phyloP scores from a whole-genome alignment of 2,113 vertebrate species.

The Sinocyclocheilus maitianheensis region DNA sequence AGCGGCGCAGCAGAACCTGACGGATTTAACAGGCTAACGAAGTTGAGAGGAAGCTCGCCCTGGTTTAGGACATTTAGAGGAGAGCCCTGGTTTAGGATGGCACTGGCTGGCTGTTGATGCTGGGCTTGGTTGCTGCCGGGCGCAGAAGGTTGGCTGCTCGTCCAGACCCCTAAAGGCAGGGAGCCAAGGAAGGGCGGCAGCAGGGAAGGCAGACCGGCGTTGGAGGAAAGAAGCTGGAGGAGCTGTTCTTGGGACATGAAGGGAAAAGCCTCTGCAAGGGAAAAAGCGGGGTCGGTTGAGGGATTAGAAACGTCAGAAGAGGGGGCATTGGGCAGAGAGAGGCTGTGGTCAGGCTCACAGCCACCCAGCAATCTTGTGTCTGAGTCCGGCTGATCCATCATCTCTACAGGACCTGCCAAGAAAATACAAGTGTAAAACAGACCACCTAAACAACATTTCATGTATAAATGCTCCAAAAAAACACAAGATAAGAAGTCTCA shows the following conservation, averaged over 20 bases:
- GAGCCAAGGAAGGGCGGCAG: conserved; percentile 70
- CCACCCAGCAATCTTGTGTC: conserved; percentile 51
- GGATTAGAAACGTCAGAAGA: conserved; percentile 46
- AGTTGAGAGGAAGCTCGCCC: conserved; percentile 72
- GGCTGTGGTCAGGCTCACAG: conserved; percentile 40
- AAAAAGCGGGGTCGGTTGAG: conserved; percentile 56
- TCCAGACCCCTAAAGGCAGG: conserved; percentile 73
- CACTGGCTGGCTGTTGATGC: background rate
- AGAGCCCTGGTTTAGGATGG: conserved; percentile 69
- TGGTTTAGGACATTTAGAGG: conserved; percentile 70
- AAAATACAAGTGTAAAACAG: background rate
- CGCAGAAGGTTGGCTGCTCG: conserved; percentile 44
- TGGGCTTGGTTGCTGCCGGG: conserved; percentile 23
- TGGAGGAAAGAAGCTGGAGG: conserved; percentile 78
- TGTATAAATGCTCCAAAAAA: too few relatives aligned
- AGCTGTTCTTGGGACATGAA: conserved; percentile 81
- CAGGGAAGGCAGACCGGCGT: conserved; percentile 65
- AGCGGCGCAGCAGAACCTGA: conserved; percentile 58
- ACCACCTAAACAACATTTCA: background rate
- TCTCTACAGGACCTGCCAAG: conserved; percentile 48
- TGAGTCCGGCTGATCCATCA: conserved; percentile 45
- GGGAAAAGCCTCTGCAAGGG: conserved; percentile 79
- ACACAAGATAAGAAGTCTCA: too few relatives aligned
- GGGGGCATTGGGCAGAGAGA: conserved; percentile 61
- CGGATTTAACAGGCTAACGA: conserved; percentile 67